A percentile compares a stretch with the other conserved stretches of the same genome.
phyloP scores from a whole-genome alignment of 2,113 vertebrate genomes.

The Myrmophylax atrothorax region DNA sequence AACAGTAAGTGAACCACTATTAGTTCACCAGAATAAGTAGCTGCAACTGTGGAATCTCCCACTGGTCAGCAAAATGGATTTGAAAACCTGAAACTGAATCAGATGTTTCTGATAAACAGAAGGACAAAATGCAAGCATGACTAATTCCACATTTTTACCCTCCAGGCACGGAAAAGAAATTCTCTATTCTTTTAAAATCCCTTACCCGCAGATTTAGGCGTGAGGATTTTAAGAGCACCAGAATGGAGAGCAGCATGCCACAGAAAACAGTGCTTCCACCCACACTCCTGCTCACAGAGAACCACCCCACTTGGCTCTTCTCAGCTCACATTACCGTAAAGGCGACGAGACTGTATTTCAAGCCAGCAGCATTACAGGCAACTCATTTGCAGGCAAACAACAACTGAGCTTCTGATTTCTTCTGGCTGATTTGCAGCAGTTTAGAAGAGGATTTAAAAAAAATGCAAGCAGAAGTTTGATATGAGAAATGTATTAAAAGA shows the following conservation, averaged over 20 bases:
- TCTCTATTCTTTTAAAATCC: not conserved
- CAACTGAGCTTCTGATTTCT: slow-evolving; percentile 12
- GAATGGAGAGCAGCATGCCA: not conserved
- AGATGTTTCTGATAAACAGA: not conserved
- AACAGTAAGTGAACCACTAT: not conserved
- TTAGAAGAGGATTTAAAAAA: not conserved
- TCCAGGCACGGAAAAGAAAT: not conserved
- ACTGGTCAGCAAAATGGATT: not conserved
- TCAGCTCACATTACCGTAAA: not conserved
- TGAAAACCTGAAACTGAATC: not conserved
- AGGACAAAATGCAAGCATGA: not conserved
- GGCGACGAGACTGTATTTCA: not conserved
- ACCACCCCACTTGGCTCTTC: not conserved
- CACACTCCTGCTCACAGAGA: not conserved
- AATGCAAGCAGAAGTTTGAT: not conserved
- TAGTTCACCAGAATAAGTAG: not conserved
- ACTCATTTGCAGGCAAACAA: slow-evolving; percentile 16
- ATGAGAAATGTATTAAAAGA: not conserved
- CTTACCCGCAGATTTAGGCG: not conserved
- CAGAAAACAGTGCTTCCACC: not conserved
- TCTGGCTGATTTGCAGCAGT: slow-evolving; percentile 8
- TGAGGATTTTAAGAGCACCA: not conserved
- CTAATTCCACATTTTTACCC: not conserved
- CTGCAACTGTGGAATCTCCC: not conserved
- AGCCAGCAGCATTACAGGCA: slow-evolving; percentile 4